Percentiles rank a stretch among this genome's conserved stretches.
Evolutionary conservation across 1,140 invertebrate genomes (phyloP).

Genomic region (Ips nitidus): DNA sequence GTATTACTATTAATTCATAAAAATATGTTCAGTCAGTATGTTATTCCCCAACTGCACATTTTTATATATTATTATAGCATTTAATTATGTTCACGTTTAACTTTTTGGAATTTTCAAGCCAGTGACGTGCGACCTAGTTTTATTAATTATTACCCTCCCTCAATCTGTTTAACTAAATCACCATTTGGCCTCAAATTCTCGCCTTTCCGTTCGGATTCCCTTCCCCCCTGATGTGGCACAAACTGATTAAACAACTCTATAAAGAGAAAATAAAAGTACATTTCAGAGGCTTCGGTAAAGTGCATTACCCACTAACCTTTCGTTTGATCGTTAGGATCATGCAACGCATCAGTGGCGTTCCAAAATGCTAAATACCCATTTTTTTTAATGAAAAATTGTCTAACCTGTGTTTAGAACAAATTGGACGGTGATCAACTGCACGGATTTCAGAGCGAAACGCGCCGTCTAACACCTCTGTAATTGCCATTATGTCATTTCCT

Average conservation of each 20-base stretch:
- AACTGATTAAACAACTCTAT: conserved; percentile 22
- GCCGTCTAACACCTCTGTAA: no score
- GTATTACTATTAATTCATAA: no score
- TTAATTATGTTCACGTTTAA: conserved; percentile 19
- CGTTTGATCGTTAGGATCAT: conserved; percentile 18
- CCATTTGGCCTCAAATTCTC: conserved; percentile 23
- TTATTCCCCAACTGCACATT: neutral
- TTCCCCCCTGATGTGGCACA: conserved; percentile 13
- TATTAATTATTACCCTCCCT: no score
- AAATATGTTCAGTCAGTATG: neutral
- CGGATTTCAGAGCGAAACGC: no score
- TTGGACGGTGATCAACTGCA: no score
- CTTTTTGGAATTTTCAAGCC: conserved; percentile 16
- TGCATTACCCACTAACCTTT: conserved; percentile 38
- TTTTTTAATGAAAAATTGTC: no score
- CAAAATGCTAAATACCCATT: neutral
- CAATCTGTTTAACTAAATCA: conserved; percentile 16
- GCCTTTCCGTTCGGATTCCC: conserved; percentile 13
- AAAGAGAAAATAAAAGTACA: conserved; percentile 37
- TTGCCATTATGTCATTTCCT: no score
- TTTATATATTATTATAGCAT: neutral
- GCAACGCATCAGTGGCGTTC: conserved; percentile 23
- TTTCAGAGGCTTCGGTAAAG: conserved; percentile 32
- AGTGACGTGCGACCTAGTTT: neutral
- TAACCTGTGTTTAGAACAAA: no score